These are phyloP conservation scores for Ptilodon capucinus DNA, from an alignment of 2,888 invertebrate genomes.

Conservation along the genomic window DNA sequence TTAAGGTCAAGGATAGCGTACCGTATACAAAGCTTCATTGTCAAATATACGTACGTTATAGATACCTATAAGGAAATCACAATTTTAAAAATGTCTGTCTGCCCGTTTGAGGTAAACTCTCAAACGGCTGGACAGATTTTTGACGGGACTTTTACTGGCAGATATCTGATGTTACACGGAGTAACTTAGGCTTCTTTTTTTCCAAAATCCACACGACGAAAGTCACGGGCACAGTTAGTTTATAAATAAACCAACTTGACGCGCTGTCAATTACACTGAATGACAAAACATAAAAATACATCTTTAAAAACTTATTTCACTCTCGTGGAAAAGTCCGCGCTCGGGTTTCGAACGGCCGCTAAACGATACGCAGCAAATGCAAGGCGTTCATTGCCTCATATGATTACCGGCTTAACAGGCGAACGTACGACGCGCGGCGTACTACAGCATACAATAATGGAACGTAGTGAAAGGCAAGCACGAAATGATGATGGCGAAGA, in stretches of 20 bases:
- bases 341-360: conserved; percentile 29
- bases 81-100: no score
- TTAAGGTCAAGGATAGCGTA: conserved; percentile 5
- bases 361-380: conserved; percentile 13
- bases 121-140: no score
- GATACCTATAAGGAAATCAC: no score
- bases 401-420: conserved; percentile 27
- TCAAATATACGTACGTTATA: not conserved
- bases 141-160: no score
- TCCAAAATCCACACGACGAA: no score
- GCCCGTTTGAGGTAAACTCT: no score
- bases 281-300: conserved; percentile 6
- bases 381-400: conserved; percentile 48
- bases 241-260: no score
- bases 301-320: conserved; percentile 40
- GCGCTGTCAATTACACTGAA: conserved; percentile 3
- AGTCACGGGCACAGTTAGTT: no score
- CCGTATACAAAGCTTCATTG: not conserved
- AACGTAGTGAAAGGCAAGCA: conserved; percentile 75
- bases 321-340: conserved; percentile 47
- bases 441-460: conserved; percentile 53
- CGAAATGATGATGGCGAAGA: conserved; percentile 65
- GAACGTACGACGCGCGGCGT: conserved; percentile 37
- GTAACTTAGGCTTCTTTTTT: no score
- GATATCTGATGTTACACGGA: no score